A percentile compares a stretch with the other conserved stretches of the same genome.
Evolutionary conservation across 1,140 invertebrate species (phyloP).

Genomic region (Bombus affinis): DNA sequence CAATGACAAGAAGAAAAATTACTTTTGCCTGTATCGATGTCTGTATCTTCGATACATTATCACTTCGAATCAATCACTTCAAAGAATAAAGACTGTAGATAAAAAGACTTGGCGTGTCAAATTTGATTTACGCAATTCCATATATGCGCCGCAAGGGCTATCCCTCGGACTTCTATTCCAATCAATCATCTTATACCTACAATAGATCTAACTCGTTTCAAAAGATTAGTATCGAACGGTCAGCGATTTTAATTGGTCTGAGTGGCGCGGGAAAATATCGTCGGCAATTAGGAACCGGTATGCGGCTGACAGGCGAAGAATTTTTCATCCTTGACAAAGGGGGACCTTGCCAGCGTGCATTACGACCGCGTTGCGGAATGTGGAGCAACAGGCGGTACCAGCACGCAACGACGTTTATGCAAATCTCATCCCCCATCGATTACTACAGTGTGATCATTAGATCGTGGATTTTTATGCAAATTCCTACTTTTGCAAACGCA

Average conservation of each 20-base stretch:
- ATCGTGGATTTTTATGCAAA: background rate
- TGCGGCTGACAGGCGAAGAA: slow-evolving; percentile 12
- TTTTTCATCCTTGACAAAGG: slow-evolving; percentile 67
- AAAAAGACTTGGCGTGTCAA: no score
- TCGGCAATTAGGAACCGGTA: slow-evolving; percentile 31
- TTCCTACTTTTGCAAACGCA: background rate
- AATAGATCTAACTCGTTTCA: background rate
- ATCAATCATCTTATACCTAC: background rate
- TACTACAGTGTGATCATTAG: background rate
- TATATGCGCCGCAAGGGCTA: background rate
- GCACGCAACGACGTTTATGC: slow-evolving; percentile 59
- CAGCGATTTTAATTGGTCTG: slow-evolving; percentile 7
- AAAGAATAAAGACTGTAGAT: no score
- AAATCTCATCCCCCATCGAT: slow-evolving; percentile 56
- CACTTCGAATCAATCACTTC: no score
- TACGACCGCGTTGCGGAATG: slow-evolving; percentile 61
- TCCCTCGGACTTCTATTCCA: background rate
- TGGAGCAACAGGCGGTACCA: slow-evolving; percentile 61
- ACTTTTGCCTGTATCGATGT: no score
- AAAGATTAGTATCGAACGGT: background rate
- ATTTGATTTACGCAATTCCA: background rate
- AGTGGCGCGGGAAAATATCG: slow-evolving; percentile 20
- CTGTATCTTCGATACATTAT: no score
- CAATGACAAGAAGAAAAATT: no score
- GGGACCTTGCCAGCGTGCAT: slow-evolving; percentile 60